Conservation (phyloP, 2,113 vertebrate genomes). For the Dicaeum eximium region DNA sequence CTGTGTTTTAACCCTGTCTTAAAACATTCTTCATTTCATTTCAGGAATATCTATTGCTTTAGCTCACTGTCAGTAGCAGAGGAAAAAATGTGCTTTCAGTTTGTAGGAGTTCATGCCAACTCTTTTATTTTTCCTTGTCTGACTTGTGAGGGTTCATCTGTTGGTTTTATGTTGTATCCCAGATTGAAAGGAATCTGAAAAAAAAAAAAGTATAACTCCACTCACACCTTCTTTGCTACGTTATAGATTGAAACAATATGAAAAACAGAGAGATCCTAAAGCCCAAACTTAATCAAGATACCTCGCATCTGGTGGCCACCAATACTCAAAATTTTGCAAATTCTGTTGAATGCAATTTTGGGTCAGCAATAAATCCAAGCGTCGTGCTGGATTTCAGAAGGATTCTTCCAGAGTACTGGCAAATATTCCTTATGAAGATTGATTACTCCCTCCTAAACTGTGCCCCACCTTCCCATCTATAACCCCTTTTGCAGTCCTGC, state of each 20-base stretch:
- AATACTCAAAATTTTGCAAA: not conserved
- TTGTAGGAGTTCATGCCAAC: not conserved
- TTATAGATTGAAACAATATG: not conserved
- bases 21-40: not conserved
- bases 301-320: not conserved
- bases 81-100: not conserved
- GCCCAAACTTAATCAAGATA: not conserved
- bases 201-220: not conserved
- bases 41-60: not conserved
- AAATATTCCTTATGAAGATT: not conserved
- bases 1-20: not conserved
- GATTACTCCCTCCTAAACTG: not conserved
- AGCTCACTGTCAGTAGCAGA: not conserved
- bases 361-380: not conserved
- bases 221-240: not conserved
- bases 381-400: not conserved
- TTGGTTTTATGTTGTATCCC: not conserved
- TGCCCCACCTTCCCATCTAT: not conserved
- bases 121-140: not conserved
- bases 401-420: not conserved
- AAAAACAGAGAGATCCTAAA: not conserved
- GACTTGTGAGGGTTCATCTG: not conserved
- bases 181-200: not conserved
- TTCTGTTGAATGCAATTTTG: not conserved
- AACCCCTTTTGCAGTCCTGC: not conserved